Evolutionary conservation across 2,113 vertebrate genomes (phyloP).

Genomic region (Raphicerus campestris): DNA sequence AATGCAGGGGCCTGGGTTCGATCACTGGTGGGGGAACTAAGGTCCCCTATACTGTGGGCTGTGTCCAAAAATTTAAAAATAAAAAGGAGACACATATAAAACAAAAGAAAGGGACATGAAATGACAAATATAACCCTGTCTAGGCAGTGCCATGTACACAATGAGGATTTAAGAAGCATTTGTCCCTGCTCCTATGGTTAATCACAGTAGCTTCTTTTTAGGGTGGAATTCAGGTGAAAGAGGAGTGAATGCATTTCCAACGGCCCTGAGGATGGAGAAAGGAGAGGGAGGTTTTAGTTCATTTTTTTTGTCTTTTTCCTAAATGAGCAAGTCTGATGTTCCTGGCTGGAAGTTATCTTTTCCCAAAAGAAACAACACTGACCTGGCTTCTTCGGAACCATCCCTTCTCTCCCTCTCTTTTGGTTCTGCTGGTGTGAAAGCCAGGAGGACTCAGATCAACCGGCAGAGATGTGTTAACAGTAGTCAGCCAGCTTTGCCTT

Average conservation of each 20-base stretch:
- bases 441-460: neutral
- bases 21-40: neutral
- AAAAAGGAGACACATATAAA: neutral
- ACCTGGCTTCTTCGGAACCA: fast-evolving
- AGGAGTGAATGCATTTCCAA: fast-evolving
- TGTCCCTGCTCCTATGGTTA: too few relatives aligned
- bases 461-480: fast-evolving
- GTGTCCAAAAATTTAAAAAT: neutral
- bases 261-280: neutral
- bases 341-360: neutral
- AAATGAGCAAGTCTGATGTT: neutral
- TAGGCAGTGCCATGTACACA: fast-evolving
- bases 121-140: neutral
- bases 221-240: neutral
- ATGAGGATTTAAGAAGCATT: neutral
- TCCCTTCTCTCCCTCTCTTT: too few relatives aligned
- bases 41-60: neutral
- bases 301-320: neutral
- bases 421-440: fast-evolving
- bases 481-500: neutral
- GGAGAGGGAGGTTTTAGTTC: neutral
- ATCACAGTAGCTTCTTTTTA: neutral
- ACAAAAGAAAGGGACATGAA: neutral
- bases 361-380: neutral
- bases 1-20: neutral